Evolutionary conservation across 2,113 vertebrate genomes (phyloP), one percentile per base, ranked within the genome.

Genomic region (Fukomys damarensis): DNA sequence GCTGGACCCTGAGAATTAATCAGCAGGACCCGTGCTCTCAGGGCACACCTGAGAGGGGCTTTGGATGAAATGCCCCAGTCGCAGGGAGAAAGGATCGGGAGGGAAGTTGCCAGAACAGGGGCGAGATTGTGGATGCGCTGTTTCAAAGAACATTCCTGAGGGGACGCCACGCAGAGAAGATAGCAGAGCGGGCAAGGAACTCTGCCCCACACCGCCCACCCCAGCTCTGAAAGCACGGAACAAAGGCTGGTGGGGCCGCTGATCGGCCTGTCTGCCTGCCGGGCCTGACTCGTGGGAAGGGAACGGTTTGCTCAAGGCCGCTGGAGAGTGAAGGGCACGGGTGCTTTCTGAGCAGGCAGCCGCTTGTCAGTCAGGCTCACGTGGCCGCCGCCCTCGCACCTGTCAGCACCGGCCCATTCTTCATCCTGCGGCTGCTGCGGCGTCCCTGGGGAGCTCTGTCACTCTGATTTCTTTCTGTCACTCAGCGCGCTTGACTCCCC

Each of bases 71-170:
- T 41, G 28, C 22, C 46, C 43, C 49, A 43, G 3, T 90, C 19
- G 16, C 65, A 28, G 38, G 24, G 80, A 96, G 92, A 79, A 94
- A 32, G 59, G 86, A 95, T 32, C 74, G 7, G 52, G 77, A 95
- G 68, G 49, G 80, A 68, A 46, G 16, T 38, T 84, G 43, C 28
- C 32, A 35, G 83, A 70, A 89, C 2, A 52, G 86, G 38, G 58
- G 46, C 14, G 3, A 89, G 59, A 77, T 5, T 72, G 72, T 59
- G 43, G 61, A 89, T 4, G 19, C 38, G 54, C 61, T 14, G 6
- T 77, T 96, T 89, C 92, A 94, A 77, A 95, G 79, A 94, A 59
- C 76, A 58, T 96, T 95, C 76, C 97, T 63, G 30, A 97, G 41
- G 63, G 84, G 92, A 93, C 89, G 87, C 97, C 95, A 28, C 30